Evolutionary conservation across 2,888 invertebrate genomes (phyloP).

Genomic region (Tetrapedia diversipes): DNA sequence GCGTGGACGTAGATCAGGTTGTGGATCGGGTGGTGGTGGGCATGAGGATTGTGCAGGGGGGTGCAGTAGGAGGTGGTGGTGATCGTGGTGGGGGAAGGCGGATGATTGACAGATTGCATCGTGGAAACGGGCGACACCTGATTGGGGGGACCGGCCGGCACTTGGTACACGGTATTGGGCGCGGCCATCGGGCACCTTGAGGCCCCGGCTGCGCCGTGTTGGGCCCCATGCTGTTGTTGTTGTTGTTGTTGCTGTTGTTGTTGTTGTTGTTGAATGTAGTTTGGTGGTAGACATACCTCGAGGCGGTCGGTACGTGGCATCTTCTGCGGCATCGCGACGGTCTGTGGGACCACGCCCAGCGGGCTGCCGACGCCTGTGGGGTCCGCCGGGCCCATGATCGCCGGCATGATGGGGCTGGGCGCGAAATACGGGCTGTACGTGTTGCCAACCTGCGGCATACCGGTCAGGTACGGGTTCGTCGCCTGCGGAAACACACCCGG

Average conservation of each 20-base stretch:
- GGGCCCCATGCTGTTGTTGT: slow-evolving; percentile 73
- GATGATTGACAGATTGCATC: slow-evolving; percentile 82
- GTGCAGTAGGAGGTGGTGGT: slow-evolving; percentile 77
- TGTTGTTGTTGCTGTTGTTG: slow-evolving; percentile 77
- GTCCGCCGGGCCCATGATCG: slow-evolving; percentile 93
- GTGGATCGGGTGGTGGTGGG: slow-evolving; percentile 79
- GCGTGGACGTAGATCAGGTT: slow-evolving; percentile 82
- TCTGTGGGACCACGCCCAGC: slow-evolving; percentile 92
- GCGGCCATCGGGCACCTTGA: slow-evolving; percentile 78
- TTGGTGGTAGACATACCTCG: slow-evolving; percentile 90
- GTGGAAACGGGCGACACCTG: slow-evolving; percentile 82
- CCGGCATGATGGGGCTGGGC: slow-evolving; percentile 94
- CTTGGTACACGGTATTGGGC: slow-evolving; percentile 77
- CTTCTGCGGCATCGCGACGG: slow-evolving; percentile 95
- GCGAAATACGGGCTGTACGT: slow-evolving; percentile 96
- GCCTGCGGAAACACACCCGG: slow-evolving; percentile 85
- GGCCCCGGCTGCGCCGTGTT: slow-evolving; percentile 78
- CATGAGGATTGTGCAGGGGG: slow-evolving; percentile 78
- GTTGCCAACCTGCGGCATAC: slow-evolving; percentile 94
- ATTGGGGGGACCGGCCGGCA: slow-evolving; percentile 81
- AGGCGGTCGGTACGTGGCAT: slow-evolving; percentile 97
- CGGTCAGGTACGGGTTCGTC: slow-evolving; percentile 95
- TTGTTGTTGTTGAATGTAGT: slow-evolving; percentile 80
- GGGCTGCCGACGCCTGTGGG: slow-evolving; percentile 91
- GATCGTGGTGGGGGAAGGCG: slow-evolving; percentile 78